phyloP scores from a whole-genome alignment of 2,888 invertebrate genomes.

The Agrochola circellaris region DNA sequence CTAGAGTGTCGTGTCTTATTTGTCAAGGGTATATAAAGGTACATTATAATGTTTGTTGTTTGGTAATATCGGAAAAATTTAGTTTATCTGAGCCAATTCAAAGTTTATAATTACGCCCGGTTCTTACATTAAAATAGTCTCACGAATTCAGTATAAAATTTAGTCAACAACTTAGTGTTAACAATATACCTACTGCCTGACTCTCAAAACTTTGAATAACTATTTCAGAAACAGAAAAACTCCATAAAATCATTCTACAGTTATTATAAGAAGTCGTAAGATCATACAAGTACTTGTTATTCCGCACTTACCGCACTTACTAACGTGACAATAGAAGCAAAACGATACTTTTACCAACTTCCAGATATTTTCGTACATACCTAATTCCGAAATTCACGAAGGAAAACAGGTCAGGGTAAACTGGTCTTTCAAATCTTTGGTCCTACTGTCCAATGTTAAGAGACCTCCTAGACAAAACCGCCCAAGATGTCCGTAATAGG shows the following conservation, averaged over 20 bases:
- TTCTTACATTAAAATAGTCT: not conserved
- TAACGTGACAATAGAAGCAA: slow-evolving; percentile 45
- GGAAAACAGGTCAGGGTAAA: slow-evolving; percentile 40
- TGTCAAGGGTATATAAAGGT: not conserved
- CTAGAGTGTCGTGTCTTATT: not conserved
- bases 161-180: not conserved
- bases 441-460: not conserved
- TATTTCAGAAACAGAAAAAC: not conserved
- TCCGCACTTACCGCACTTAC: slow-evolving; percentile 36
- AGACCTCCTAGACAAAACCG: slow-evolving; percentile 36
- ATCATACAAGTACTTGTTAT: slow-evolving; percentile 44
- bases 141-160: not conserved
- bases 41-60: not conserved
- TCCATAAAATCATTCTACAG: slow-evolving; percentile 14
- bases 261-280: slow-evolving; percentile 19
- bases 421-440: slow-evolving; percentile 8
- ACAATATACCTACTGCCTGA: not conserved
- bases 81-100: not conserved
- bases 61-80: not conserved
- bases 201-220: not conserved
- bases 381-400: slow-evolving; percentile 43
- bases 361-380: slow-evolving; percentile 54
- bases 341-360: slow-evolving; percentile 36
- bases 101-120: too few relatives aligned
- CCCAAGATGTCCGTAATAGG: slow-evolving; percentile 45